phyloP scores from a whole-genome alignment of 2,797 vertebrate species.

The Hemibagrus guttatus region DNA sequence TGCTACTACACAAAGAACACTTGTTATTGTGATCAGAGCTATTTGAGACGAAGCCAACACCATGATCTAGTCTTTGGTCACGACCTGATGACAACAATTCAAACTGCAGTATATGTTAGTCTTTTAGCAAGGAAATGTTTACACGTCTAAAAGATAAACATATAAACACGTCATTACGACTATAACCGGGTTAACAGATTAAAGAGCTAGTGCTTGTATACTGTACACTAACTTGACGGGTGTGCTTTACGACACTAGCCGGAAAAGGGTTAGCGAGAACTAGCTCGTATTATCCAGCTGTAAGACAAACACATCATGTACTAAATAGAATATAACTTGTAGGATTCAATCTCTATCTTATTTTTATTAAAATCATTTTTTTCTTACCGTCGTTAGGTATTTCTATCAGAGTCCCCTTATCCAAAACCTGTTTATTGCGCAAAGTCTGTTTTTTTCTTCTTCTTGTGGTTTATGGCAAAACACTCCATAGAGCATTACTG shows the following conservation, averaged over 20 bases:
- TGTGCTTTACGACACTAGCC: not conserved
- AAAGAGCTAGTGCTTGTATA: not conserved
- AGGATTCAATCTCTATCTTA: not conserved
- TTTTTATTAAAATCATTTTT: not conserved
- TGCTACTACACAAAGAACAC: not conserved
- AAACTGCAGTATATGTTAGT: not conserved
- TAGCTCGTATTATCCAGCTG: not conserved
- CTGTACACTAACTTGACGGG: not conserved
- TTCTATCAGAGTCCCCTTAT: not conserved
- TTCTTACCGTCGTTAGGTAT: not conserved
- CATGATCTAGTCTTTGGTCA: not conserved
- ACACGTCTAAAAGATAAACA: not conserved
- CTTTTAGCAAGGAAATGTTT: not conserved
- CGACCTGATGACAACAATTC: not conserved
- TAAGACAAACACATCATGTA: not conserved
- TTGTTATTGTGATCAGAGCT: not conserved
- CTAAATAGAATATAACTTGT: not conserved
- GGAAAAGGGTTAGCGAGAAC: not conserved
- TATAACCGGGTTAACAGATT: not conserved
- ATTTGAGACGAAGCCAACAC: not conserved
- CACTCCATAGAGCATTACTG: not conserved
- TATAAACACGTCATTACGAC: not conserved
- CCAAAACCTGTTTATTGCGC: not conserved
- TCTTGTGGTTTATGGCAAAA: not conserved
- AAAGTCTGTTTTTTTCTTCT: not conserved